Evolutionary conservation across 2,113 vertebrate genomes (phyloP).

Genomic region (Motacilla alba): DNA sequence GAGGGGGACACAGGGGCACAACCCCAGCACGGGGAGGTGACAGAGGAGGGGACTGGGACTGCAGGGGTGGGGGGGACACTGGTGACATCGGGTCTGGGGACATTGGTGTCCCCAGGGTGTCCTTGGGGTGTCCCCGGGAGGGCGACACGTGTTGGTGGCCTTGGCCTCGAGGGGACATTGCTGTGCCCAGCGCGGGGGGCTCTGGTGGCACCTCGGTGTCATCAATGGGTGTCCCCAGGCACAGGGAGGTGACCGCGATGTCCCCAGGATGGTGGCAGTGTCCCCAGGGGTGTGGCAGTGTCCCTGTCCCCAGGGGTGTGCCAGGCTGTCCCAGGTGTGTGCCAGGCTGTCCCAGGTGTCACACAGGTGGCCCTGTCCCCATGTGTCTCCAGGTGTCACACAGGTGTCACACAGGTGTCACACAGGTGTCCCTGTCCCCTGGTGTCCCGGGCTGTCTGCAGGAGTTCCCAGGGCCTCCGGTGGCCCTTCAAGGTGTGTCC

Average conservation of each 20-base stretch:
- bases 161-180: background rate
- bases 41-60: background rate
- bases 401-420: too few species aligned
- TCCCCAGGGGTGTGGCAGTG: too few species aligned
- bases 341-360: too few species aligned
- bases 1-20: background rate
- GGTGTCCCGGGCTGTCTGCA: too few species aligned
- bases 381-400: too few species aligned
- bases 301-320: too few species aligned
- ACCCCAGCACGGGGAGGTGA: background rate
- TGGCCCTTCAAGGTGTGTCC: too few species aligned
- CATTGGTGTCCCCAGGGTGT: background rate
- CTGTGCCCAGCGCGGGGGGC: background rate
- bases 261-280: background rate
- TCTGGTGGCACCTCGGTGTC: background rate
- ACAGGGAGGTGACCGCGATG: background rate
- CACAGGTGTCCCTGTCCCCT: too few species aligned
- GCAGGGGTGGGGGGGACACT: background rate
- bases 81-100: background rate
- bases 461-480: too few species aligned
- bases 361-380: too few species aligned
- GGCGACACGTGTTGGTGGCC: background rate
- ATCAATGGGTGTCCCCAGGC: background rate
- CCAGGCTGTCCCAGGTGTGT: too few species aligned
- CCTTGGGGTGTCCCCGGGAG: too few species aligned